Evolutionary conservation across 35 echinoderm and acorn worm genomes (phyloP).

Genomic region (Diadema setosum): DNA sequence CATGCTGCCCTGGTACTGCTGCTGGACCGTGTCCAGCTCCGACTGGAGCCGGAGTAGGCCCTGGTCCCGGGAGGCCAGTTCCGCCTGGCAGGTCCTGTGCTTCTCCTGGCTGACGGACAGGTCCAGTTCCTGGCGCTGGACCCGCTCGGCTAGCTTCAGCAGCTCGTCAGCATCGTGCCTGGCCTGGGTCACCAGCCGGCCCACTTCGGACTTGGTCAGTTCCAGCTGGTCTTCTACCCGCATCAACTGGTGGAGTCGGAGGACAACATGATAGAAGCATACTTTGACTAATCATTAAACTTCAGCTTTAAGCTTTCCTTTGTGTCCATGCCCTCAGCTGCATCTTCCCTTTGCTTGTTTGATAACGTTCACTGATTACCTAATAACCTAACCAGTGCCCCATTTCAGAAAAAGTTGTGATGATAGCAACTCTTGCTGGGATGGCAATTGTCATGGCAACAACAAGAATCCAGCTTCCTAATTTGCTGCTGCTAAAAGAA

Average conservation of each 20-base stretch:
- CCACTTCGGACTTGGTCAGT: slow-evolving; percentile 57
- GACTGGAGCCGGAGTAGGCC: slow-evolving; percentile 62
- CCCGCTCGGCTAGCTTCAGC: slow-evolving; percentile 57
- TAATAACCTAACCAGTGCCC: too few relatives aligned
- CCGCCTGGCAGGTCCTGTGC: slow-evolving; percentile 87
- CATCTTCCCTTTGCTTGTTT: too few relatives aligned
- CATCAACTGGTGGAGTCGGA: slow-evolving; percentile 60
- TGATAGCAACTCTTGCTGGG: too few relatives aligned
- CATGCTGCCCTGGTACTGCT: slow-evolving; percentile 72
- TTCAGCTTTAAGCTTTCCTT: too few relatives aligned
- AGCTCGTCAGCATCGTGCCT: slow-evolving; percentile 66
- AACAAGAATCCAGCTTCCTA: too few relatives aligned
- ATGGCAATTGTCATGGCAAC: too few relatives aligned
- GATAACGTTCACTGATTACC: too few relatives aligned
- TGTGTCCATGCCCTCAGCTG: too few relatives aligned
- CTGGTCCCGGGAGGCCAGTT: slow-evolving; percentile 76
- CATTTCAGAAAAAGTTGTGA: too few relatives aligned
- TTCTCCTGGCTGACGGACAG: slow-evolving; percentile 83
- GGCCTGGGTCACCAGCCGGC: slow-evolving; percentile 49
- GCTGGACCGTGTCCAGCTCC: slow-evolving; percentile 82
- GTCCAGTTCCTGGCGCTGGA: slow-evolving; percentile 79
- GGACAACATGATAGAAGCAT: too few relatives aligned
- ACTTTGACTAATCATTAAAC: too few relatives aligned
- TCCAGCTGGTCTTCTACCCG: slow-evolving; percentile 64
- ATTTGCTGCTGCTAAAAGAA: too few relatives aligned